Conservation (phyloP, 2,113 vertebrate genomes). For the Mixornis gularis region DNA sequence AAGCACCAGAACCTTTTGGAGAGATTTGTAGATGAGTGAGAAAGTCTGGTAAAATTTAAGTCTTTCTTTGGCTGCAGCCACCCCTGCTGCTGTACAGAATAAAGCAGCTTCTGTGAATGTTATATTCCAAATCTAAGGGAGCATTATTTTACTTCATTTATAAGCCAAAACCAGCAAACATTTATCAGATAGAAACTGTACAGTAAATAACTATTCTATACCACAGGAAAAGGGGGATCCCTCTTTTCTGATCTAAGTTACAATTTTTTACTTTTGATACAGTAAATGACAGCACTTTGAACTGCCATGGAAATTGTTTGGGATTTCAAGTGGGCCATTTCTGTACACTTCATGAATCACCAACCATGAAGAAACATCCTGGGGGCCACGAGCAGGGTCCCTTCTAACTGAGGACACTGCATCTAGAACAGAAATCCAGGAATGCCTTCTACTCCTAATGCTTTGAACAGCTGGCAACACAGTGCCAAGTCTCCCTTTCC, state of each 20-base stretch:
- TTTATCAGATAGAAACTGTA: background rate
- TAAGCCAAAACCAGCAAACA: background rate
- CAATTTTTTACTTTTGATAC: background rate
- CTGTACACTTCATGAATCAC: background rate
- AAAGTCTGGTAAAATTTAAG: background rate
- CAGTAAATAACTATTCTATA: background rate
- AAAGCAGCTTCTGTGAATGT: background rate
- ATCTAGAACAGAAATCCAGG: background rate
- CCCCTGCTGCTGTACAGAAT: background rate
- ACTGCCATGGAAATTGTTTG: background rate
- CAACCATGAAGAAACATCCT: background rate
- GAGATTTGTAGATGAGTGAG: background rate
- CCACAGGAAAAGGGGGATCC: background rate
- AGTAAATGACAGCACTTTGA: background rate
- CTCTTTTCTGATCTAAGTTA: background rate
- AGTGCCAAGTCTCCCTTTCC: background rate
- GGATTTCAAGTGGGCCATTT: background rate
- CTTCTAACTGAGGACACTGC: background rate
- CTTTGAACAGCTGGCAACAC: background rate
- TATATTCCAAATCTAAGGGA: background rate
- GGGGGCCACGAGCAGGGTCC: background rate
- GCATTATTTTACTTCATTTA: background rate
- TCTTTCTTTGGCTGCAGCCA: background rate
- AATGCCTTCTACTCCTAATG: background rate
- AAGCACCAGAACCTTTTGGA: background rate